phyloP scores from a whole-genome alignment of 2,888 invertebrate genomes.

The Andricus curvator region DNA sequence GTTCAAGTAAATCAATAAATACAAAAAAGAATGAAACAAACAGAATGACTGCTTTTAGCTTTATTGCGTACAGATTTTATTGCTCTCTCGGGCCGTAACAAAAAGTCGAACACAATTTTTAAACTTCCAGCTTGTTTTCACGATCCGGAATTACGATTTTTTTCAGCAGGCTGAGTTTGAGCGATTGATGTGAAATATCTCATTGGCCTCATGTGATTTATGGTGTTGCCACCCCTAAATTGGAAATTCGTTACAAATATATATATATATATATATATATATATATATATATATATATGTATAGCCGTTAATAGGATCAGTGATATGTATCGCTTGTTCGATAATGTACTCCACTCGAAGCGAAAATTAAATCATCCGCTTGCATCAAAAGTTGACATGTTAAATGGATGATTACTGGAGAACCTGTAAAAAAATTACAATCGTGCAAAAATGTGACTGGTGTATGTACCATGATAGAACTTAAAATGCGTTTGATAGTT shows the following conservation, averaged over 20 bases:
- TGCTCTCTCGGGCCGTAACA: neutral
- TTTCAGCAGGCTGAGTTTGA: neutral
- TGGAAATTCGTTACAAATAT: constrained; percentile 65
- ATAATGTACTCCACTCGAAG: constrained; percentile 59
- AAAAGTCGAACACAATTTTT: neutral
- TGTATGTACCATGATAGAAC: neutral
- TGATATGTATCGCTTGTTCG: constrained; percentile 57
- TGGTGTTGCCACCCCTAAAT: constrained; percentile 54
- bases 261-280: constrained; percentile 37
- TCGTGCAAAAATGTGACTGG: constrained; percentile 7
- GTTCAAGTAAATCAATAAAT: neutral
- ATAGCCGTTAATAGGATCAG: constrained; percentile 63
- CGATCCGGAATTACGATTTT: neutral
- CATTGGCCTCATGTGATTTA: constrained; percentile 47
- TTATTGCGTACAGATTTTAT: constrained; percentile 4
- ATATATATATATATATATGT: too few species aligned
- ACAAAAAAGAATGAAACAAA: neutral
- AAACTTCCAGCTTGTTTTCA: neutral
- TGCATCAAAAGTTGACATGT: neutral
- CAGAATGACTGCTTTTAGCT: neutral
- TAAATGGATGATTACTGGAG: constrained; percentile 15
- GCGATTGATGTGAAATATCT: neutral
- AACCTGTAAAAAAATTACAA: constrained; percentile 7
- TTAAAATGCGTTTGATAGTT: constrained; percentile 14
- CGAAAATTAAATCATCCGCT: constrained; percentile 53